Percentiles rank a stretch among this genome's conserved stretches.
These are phyloP conservation scores for Lamellibrachia columna DNA, from an alignment of 2,888 invertebrate genomes.

Conservation along the genomic window DNA sequence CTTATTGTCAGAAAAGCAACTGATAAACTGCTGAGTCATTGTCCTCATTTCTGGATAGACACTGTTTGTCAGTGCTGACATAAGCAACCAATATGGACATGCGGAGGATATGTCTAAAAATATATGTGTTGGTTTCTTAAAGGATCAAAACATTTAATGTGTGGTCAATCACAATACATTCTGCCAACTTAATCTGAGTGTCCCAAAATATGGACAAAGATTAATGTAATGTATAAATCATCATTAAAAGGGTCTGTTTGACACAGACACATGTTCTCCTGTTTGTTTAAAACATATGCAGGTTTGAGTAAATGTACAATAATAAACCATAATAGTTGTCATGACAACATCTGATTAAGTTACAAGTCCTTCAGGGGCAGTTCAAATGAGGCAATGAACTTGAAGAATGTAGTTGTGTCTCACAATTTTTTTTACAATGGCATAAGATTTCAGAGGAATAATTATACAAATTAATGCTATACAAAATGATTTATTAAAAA, in stretches of 20 bases:
- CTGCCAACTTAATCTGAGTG: not conserved
- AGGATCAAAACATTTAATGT: not conserved
- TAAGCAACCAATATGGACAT: not conserved
- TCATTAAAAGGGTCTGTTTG: not conserved
- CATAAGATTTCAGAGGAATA: no score
- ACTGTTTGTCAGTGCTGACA: not conserved
- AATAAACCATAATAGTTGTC: not conserved
- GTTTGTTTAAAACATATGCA: not conserved
- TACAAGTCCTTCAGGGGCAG: not conserved
- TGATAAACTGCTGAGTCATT: not conserved
- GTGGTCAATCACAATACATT: not conserved
- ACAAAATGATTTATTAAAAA: no score
- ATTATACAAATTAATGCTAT: no score
- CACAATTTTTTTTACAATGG: no score
- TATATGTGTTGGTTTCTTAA: not conserved
- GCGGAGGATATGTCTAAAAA: not conserved
- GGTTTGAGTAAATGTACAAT: not conserved
- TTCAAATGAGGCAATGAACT: no score
- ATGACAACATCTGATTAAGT: not conserved
- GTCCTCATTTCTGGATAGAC: not conserved
- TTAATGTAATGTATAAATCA: not conserved
- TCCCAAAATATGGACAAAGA: not conserved
- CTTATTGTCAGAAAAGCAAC: not conserved
- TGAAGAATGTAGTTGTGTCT: no score
- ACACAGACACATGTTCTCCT: not conserved